A percentile compares a stretch with the other conserved stretches of the same genome.
Conservation (phyloP, 2,888 invertebrate species). For the Anodontia alba region DNA sequence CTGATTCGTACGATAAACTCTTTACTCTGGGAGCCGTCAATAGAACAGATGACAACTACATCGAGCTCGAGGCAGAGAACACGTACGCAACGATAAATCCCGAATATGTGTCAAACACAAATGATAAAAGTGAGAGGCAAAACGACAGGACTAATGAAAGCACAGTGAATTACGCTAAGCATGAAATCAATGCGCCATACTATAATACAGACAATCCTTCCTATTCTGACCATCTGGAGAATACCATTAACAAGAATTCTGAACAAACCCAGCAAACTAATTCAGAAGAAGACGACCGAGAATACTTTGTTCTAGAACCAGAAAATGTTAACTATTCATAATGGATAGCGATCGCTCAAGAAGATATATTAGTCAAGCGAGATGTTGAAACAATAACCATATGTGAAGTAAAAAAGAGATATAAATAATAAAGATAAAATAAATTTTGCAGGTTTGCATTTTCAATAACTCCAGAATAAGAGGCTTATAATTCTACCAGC, state of each 20-base stretch:
- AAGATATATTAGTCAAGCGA: too few relatives aligned
- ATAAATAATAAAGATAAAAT: too few relatives aligned
- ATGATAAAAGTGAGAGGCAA: neutral
- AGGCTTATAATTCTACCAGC: too few relatives aligned
- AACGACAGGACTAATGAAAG: neutral
- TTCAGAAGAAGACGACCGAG: neutral
- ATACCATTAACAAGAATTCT: too few relatives aligned
- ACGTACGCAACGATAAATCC: neutral
- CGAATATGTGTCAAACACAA: neutral
- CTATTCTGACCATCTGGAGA: too few relatives aligned
- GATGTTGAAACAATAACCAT: too few relatives aligned
- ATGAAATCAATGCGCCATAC: neutral
- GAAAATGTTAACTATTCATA: too few relatives aligned
- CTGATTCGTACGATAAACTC: neutral
- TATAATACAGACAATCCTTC: neutral
- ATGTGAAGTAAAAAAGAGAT: too few relatives aligned
- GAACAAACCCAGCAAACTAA: neutral
- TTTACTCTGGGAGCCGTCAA: neutral
- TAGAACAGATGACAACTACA: neutral
- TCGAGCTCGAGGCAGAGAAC: neutral
- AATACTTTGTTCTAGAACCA: neutral
- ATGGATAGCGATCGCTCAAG: too few relatives aligned
- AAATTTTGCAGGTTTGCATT: too few relatives aligned
- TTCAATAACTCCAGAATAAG: too few relatives aligned
- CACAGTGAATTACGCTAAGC: neutral